A percentile compares a stretch with the other conserved stretches of the same genome.
Conservation (phyloP, 2,888 invertebrate species). For the Lepidochrysops patricia region DNA sequence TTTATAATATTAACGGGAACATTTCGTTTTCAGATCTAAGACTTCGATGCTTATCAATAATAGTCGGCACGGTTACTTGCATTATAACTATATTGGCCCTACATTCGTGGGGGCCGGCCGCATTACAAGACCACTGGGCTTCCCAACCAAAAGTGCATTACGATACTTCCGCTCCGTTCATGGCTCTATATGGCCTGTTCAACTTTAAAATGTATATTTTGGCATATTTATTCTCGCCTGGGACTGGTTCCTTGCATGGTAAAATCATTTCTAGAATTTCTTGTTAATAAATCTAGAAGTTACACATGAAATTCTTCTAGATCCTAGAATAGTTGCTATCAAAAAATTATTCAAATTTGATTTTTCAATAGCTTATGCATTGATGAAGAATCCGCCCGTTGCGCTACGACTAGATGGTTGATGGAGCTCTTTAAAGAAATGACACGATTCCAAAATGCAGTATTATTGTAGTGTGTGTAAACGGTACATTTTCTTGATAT, state of each 20-base stretch:
- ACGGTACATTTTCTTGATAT: neutral
- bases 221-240: slow-evolving; percentile 95
- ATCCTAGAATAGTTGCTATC: neutral
- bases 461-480: neutral
- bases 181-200: slow-evolving; percentile 93
- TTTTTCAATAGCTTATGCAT: too few relatives aligned
- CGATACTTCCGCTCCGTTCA: slow-evolving; percentile 94
- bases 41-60: slow-evolving; percentile 89
- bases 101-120: slow-evolving; percentile 89
- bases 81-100: slow-evolving; percentile 84
- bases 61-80: slow-evolving; percentile 86
- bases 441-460: too few relatives aligned
- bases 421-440: too few relatives aligned
- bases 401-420: too few relatives aligned
- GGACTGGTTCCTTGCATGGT: slow-evolving; percentile 88
- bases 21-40: slow-evolving; percentile 81
- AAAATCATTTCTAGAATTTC: slow-evolving; percentile 38
- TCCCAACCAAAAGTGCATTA: slow-evolving; percentile 90
- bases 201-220: slow-evolving; percentile 95
- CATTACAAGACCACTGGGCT: slow-evolving; percentile 95
- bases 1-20: too few relatives aligned
- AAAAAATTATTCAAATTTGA: too few relatives aligned
- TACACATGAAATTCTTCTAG: too few relatives aligned
- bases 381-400: too few relatives aligned
- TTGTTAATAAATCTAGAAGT: too few relatives aligned